These are phyloP conservation scores for Cephalopholis sonnerati DNA, from an alignment of 2,113 vertebrate species.

Conservation along the genomic window DNA sequence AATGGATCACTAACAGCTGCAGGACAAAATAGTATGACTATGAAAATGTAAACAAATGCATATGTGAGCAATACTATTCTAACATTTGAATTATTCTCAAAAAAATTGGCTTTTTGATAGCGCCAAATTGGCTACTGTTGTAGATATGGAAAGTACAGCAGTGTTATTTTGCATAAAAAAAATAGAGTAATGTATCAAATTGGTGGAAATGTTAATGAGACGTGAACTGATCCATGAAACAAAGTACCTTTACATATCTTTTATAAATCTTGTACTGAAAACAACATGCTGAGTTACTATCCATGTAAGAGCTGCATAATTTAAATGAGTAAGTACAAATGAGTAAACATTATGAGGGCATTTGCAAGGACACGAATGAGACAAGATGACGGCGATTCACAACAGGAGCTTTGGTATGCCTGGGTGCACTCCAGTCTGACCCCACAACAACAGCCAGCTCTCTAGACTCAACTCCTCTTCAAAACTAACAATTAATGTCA, in stretches of 20 bases:
- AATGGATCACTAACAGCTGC: conserved; percentile 78
- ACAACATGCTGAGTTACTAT: conserved; percentile 46
- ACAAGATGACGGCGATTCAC: conserved; percentile 54
- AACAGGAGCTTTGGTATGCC: conserved; percentile 77
- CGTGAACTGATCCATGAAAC: conserved; percentile 52
- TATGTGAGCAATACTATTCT: conserved; percentile 48
- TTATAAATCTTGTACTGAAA: conserved; percentile 57
- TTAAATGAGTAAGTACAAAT: conserved; percentile 63
- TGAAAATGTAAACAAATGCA: conserved; percentile 81
- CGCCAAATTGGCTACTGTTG: conserved; percentile 67
- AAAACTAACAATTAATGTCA: conserved; percentile 34
- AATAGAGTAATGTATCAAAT: conserved; percentile 58
- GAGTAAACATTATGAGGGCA: conserved; percentile 69
- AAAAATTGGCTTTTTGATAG: conserved; percentile 61
- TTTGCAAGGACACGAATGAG: conserved; percentile 43
- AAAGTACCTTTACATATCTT: conserved; percentile 68
- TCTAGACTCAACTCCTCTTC: conserved; percentile 43
- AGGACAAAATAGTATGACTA: conserved; percentile 71
- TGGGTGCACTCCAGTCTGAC: conserved; percentile 64
- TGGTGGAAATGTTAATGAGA: conserved; percentile 61
- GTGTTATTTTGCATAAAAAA: conserved; percentile 56
- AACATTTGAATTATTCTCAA: conserved; percentile 58
- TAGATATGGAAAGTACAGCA: conserved; percentile 70
- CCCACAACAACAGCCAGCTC: conserved; percentile 61
- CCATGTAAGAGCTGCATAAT: conserved; percentile 71